Conservation (phyloP, 2,113 vertebrate genomes). For the Tenebrosternarchus preto region DNA sequence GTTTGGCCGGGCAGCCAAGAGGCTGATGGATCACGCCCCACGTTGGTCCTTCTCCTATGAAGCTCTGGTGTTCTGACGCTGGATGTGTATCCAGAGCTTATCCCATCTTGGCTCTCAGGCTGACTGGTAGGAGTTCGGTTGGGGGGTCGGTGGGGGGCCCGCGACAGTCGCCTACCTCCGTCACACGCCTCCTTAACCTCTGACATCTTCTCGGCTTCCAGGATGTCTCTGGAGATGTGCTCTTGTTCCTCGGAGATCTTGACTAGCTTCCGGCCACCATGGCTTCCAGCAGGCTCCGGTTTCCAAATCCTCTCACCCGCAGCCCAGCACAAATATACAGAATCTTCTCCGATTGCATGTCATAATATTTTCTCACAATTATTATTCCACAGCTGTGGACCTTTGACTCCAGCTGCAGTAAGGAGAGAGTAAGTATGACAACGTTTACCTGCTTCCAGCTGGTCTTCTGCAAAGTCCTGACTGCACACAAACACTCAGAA, state of each 20-base stretch:
- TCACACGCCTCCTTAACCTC: slow-evolving; percentile 1
- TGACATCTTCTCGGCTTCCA: slow-evolving; percentile 12
- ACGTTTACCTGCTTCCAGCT: neutral
- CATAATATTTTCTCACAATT: slow-evolving; percentile 75
- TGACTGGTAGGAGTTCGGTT: no score
- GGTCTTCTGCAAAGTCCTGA: neutral
- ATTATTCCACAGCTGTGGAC: slow-evolving; percentile 70
- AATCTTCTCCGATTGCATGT: slow-evolving; percentile 67
- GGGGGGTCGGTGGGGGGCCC: no score
- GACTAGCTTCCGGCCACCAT: slow-evolving; percentile 38
- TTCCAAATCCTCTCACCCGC: slow-evolving; percentile 59
- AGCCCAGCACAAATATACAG: slow-evolving; percentile 73
- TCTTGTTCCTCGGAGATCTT: neutral
- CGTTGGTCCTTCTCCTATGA: slow-evolving; percentile 51
- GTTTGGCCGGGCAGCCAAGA: slow-evolving; percentile 54
- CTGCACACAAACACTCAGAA: neutral
- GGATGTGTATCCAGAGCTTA: neutral
- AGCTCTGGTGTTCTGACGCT: neutral
- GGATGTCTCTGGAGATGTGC: slow-evolving; percentile 5
- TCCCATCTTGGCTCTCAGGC: neutral
- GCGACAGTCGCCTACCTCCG: no score
- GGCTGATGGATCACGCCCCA: slow-evolving; percentile 56
- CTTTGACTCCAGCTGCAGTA: slow-evolving; percentile 50
- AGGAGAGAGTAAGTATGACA: neutral
- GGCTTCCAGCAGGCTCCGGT: slow-evolving; percentile 52